A percentile compares a stretch with the other conserved stretches of the same genome.
These are phyloP conservation scores for Micromussa lordhowensis DNA, from an alignment of 92 coral and sea anemone genomes.

Conservation along the genomic window DNA sequence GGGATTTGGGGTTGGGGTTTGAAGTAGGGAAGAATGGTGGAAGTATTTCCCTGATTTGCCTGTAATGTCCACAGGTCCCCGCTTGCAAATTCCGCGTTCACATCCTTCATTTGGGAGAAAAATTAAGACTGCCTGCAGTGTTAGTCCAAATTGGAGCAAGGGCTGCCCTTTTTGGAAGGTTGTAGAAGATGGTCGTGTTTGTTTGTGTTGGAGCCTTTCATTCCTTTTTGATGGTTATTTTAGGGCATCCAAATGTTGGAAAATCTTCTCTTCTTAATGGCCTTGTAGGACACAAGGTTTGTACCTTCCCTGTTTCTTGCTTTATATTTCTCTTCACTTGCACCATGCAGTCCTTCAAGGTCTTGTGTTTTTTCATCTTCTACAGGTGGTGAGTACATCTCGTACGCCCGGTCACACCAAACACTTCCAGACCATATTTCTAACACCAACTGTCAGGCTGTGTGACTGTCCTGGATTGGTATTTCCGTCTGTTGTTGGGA, in stretches of 20 bases:
- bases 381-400: slow-evolving; percentile 93
- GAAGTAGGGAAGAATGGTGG: neutral
- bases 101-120: neutral
- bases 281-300: slow-evolving; percentile 90
- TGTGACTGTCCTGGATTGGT: slow-evolving; percentile 98
- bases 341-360: neutral
- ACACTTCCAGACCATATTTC: slow-evolving; percentile 97
- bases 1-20: too few species aligned
- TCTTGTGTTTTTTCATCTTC: neutral
- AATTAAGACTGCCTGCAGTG: neutral
- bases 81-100: neutral
- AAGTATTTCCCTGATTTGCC: neutral
- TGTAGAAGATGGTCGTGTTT: neutral
- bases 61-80: neutral
- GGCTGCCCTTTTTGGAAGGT: too few species aligned
- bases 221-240: neutral
- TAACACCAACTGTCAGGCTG: slow-evolving; percentile 84
- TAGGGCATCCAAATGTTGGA: slow-evolving; percentile 99
- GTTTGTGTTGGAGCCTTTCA: neutral
- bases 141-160: too few species aligned
- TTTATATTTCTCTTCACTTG: neutral
- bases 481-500: slow-evolving; percentile 93
- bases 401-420: slow-evolving; percentile 99
- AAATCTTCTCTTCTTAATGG: slow-evolving; percentile 95
- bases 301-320: neutral